phyloP scores from a whole-genome alignment of 2,888 invertebrate genomes.

The Mantis religiosa region DNA sequence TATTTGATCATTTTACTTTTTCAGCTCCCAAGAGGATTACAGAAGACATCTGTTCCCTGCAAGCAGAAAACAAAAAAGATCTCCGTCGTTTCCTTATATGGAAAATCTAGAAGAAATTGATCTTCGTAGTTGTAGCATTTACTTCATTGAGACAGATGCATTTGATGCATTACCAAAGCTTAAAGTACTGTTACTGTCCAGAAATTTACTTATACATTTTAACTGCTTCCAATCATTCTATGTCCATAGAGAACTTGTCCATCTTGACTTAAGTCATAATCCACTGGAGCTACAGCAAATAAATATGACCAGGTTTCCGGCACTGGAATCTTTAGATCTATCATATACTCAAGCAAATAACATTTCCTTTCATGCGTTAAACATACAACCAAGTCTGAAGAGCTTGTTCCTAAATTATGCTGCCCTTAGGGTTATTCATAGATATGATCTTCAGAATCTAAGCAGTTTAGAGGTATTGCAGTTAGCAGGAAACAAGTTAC shows the following conservation, averaged over 20 bases:
- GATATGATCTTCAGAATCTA: conserved; percentile 43
- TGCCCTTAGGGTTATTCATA: conserved; percentile 39
- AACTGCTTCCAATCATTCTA: not conserved
- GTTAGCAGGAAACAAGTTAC: conserved; percentile 52
- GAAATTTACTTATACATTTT: conserved; percentile 48
- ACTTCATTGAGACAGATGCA: conserved; percentile 42
- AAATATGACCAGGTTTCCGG: conserved; percentile 34
- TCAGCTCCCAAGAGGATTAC: not conserved
- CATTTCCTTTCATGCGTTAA: conserved; percentile 35
- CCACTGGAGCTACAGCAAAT: conserved; percentile 29
- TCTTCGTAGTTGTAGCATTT: conserved; percentile 53
- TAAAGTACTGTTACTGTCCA: conserved; percentile 50
- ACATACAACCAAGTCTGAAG: conserved; percentile 41
- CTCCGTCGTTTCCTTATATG: conserved; percentile 35
- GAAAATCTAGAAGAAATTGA: conserved; percentile 51
- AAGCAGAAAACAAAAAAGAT: not conserved
- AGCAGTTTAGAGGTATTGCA: conserved; percentile 51
- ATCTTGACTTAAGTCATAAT: conserved; percentile 55
- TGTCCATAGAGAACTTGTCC: conserved; percentile 42
- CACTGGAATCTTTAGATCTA: conserved; percentile 44
- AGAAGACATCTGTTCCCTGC: not conserved
- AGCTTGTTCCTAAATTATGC: conserved; percentile 49
- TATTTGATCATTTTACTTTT: not conserved
- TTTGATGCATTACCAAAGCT: conserved; percentile 50
- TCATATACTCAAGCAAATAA: conserved; percentile 39